phyloP scores from a whole-genome alignment of 2,888 invertebrate species.

The Diplazon laetatorius region DNA sequence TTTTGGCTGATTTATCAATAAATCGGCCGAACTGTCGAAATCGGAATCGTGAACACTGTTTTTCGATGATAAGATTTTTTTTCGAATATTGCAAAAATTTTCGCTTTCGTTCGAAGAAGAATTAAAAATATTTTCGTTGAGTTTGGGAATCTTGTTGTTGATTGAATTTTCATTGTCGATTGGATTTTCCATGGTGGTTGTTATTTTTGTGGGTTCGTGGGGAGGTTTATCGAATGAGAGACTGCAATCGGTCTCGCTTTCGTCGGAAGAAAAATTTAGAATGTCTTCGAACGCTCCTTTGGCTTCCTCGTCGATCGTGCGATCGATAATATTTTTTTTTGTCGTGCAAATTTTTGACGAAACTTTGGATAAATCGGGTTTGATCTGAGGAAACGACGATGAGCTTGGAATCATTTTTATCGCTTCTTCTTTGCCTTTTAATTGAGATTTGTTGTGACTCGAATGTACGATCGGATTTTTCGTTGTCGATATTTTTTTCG shows the following conservation, averaged over 20 bases:
- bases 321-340: neutral
- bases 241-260: slow-evolving; percentile 16
- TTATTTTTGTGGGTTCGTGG: neutral
- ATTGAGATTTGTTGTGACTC: neutral
- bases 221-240: neutral
- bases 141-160: neutral
- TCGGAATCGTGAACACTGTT: neutral
- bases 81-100: too few relatives aligned
- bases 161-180: neutral
- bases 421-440: slow-evolving; percentile 14
- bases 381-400: neutral
- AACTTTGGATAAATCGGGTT: too few relatives aligned
- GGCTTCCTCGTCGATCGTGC: slow-evolving; percentile 4
- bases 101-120: too few relatives aligned
- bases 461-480: neutral
- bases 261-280: too few relatives aligned
- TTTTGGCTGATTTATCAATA: slow-evolving; percentile 15
- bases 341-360: too few relatives aligned
- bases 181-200: neutral
- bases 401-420: neutral
- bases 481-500: neutral
- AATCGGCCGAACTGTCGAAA: slow-evolving; percentile 33
- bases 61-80: too few relatives aligned
- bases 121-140: slow-evolving; percentile 2
- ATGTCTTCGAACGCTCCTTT: slow-evolving; percentile 9